Conservation (phyloP, 1,140 invertebrate species). For the Calosoma granatense region DNA sequence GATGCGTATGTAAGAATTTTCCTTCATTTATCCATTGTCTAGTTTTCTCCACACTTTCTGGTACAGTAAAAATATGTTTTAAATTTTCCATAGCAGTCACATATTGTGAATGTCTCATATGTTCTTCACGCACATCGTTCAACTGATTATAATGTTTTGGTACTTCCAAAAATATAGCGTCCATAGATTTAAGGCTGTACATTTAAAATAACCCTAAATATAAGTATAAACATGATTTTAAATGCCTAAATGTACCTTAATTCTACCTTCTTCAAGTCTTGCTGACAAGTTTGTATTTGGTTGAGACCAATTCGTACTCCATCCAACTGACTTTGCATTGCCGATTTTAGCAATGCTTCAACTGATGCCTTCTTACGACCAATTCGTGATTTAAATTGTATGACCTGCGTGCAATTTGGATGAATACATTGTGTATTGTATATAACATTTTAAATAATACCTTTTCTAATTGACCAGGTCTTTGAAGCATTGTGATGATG, state of each 20-base stretch:
- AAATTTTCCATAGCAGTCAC: constrained; percentile 96
- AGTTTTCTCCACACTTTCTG: constrained; percentile 91
- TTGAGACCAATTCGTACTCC: constrained; percentile 89
- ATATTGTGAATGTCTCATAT: constrained; percentile 88
- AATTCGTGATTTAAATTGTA: constrained; percentile 75
- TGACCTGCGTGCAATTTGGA: constrained; percentile 42
- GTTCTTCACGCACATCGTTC: constrained; percentile 81
- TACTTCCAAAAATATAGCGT: constrained; percentile 52
- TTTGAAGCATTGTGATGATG: constrained; percentile 87
- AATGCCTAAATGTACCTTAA: constrained; percentile 29
- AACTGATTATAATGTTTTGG: constrained; percentile 66
- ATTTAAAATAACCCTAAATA: constrained; percentile 5
- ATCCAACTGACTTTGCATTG: constrained; percentile 95
- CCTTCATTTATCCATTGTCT: constrained; percentile 90
- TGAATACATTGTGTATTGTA: constrained; percentile 10
- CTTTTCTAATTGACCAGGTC: constrained; percentile 93
- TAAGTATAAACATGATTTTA: background rate
- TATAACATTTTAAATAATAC: constrained; percentile 34
- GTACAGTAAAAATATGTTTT: constrained; percentile 96
- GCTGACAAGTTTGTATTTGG: constrained; percentile 72
- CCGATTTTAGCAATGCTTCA: constrained; percentile 95
- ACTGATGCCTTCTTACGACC: constrained; percentile 84
- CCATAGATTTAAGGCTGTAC: constrained; percentile 48
- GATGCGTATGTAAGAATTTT: constrained; percentile 88
- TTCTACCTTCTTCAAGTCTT: constrained; percentile 74